Percentiles rank a stretch among this genome's conserved stretches.
phyloP scores from a whole-genome alignment of 2,113 vertebrate species.

The Emberiza fucata region DNA sequence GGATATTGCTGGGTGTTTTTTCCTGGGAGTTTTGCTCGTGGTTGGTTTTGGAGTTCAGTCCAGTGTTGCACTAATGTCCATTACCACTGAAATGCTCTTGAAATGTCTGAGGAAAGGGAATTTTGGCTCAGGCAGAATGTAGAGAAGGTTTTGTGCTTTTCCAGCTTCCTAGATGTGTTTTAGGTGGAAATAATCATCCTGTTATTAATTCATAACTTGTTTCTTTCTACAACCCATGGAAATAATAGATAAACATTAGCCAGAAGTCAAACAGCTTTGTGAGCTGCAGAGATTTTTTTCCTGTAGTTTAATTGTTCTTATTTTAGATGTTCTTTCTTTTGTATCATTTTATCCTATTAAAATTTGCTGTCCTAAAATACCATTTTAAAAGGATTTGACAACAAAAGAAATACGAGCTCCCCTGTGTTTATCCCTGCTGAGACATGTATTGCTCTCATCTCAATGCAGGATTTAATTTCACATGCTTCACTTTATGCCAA shows the following conservation, averaged over 20 bases:
- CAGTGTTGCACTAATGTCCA: neutral
- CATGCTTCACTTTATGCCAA: neutral
- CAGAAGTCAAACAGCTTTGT: neutral
- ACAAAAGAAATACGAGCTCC: neutral
- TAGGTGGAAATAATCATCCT: neutral
- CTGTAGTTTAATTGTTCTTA: neutral
- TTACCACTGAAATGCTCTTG: neutral
- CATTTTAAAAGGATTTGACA: neutral
- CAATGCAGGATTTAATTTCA: neutral
- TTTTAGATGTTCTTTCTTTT: neutral
- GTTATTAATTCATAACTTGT: conserved; percentile 18
- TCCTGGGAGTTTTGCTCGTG: neutral
- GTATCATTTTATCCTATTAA: neutral
- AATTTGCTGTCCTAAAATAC: neutral
- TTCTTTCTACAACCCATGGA: neutral
- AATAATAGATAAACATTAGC: neutral
- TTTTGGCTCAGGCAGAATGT: neutral
- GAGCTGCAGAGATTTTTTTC: neutral
- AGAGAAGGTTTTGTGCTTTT: neutral
- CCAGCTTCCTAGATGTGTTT: neutral
- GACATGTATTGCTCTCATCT: neutral
- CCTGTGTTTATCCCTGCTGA: neutral
- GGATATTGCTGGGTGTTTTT: neutral
- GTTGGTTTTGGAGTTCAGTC: neutral
- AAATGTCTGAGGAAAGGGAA: neutral